Conservation (phyloP, 2,113 vertebrate species). For the Sterrhoptilus dennistouni region DNA sequence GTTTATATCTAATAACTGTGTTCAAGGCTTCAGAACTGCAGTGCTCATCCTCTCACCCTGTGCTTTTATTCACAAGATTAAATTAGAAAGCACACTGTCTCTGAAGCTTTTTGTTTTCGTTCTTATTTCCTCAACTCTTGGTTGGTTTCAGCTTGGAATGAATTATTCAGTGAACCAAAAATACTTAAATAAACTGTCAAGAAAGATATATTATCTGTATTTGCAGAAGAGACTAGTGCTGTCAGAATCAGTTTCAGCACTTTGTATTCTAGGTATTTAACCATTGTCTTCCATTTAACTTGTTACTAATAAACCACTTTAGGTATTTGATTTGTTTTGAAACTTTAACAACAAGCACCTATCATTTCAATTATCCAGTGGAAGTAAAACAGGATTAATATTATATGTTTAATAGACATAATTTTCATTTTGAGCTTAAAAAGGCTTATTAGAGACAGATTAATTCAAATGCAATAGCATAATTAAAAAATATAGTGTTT, state of each 20-base stretch:
- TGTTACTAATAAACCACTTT: background rate
- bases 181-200: conserved; percentile 46
- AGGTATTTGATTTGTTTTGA: conserved; percentile 2
- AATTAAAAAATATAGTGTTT: background rate
- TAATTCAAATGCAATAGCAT: background rate
- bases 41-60: background rate
- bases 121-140: background rate
- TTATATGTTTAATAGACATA: background rate
- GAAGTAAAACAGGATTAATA: background rate
- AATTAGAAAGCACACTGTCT: background rate
- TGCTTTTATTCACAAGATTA: background rate
- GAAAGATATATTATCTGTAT: conserved; percentile 45
- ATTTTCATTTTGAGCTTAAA: background rate
- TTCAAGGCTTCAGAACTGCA: background rate
- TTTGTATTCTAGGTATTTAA: conserved; percentile 14
- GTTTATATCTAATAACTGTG: background rate
- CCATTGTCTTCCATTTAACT: background rate
- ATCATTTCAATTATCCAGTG: background rate
- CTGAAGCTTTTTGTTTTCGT: background rate
- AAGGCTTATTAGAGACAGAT: background rate
- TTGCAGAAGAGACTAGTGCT: conserved; percentile 19
- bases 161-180: conserved; percentile 54
- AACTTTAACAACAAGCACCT: background rate
- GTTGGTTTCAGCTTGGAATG: conserved; percentile 29
- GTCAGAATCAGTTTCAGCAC: background rate